phyloP scores from a whole-genome alignment of 2,797 vertebrate genomes.

The Pogoniulus pusillus region DNA sequence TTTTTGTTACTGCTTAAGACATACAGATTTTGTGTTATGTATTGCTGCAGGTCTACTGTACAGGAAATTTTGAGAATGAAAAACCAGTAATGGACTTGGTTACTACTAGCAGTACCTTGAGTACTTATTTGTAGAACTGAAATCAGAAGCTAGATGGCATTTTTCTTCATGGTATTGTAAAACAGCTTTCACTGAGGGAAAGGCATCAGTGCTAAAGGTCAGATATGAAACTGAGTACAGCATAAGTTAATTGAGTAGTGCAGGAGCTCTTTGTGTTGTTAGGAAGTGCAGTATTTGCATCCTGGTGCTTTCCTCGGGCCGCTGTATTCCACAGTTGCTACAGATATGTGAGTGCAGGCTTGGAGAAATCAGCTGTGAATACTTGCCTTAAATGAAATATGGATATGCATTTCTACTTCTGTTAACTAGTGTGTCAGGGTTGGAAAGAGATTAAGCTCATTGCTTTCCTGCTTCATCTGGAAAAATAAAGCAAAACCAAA shows the following conservation, averaged over 20 bases:
- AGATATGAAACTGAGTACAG: background rate
- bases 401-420: background rate
- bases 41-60: background rate
- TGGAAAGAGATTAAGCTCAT: background rate
- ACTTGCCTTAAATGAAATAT: background rate
- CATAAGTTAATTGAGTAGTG: background rate
- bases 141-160: background rate
- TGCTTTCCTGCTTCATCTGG: background rate
- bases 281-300: background rate
- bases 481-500: background rate
- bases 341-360: background rate
- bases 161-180: background rate
- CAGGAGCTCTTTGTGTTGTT: background rate
- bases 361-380: background rate
- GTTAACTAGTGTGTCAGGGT: background rate
- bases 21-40: fast-evolving
- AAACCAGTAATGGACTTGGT: background rate
- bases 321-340: background rate
- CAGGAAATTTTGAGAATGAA: background rate
- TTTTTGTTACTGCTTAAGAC: background rate
- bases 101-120: background rate
- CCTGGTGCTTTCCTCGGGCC: background rate
- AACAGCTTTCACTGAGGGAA: background rate
- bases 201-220: background rate
- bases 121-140: background rate